These are phyloP conservation scores for Zelostemma sp. DNA, from an alignment of 1,140 invertebrate species.

Conservation along the genomic window DNA sequence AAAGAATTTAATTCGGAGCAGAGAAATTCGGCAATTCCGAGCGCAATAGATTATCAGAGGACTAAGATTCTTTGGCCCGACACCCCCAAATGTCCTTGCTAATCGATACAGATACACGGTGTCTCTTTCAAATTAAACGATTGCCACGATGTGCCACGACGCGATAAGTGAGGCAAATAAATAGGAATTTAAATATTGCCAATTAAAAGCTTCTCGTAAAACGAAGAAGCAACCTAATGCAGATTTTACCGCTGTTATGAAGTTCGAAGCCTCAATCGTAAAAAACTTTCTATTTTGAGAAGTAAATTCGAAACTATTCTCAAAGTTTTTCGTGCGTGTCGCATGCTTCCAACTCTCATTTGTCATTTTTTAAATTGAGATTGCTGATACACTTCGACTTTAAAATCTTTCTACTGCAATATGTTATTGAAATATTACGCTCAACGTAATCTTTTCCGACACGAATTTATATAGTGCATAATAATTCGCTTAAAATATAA, in stretches of 20 bases:
- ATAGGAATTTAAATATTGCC: constrained; percentile 5
- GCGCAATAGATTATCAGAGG: constrained; percentile 43
- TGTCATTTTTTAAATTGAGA: too few relatives aligned
- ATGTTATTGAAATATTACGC: background rate
- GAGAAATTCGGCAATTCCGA: constrained; percentile 46
- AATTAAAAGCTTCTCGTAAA: background rate
- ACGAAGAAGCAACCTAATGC: background rate
- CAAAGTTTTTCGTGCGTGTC: too few relatives aligned
- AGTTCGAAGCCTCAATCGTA: too few relatives aligned
- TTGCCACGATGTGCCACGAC: background rate
- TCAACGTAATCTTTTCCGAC: background rate
- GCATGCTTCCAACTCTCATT: too few relatives aligned
- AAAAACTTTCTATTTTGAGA: too few relatives aligned
- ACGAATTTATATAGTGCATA: background rate
- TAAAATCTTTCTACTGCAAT: too few relatives aligned
- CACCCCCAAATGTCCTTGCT: constrained; percentile 9
- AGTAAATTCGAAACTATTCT: too few relatives aligned
- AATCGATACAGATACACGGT: constrained; percentile 12
- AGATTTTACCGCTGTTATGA: background rate
- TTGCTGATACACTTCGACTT: too few relatives aligned
- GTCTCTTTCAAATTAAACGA: constrained; percentile 8
- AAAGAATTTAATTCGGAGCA: constrained; percentile 48
- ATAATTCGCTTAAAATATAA: background rate
- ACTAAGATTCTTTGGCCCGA: constrained; percentile 1
- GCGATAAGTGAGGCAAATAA: constrained; percentile 1